Evolutionary conservation across 1,140 invertebrate genomes (phyloP).

Genomic region (Drosophila tani): DNA sequence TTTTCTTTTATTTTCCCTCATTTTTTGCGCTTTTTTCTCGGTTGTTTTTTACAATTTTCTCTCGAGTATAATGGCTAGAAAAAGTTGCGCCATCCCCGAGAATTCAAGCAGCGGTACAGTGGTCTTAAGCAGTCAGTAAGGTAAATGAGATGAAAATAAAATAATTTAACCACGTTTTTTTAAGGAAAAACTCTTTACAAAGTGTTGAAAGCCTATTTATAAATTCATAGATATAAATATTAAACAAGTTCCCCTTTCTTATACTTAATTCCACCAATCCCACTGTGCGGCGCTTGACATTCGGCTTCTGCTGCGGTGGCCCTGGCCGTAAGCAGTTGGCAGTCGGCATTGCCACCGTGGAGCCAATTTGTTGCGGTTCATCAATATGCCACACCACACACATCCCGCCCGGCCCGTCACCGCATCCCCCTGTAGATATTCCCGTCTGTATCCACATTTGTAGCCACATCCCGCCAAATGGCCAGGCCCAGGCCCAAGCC

Average conservation of each 20-base stretch:
- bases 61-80: conserved; percentile 71
- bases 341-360: conserved; percentile 54
- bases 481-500: conserved; percentile 2
- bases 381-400: conserved; percentile 78
- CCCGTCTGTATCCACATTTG: conserved; percentile 23
- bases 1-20: conserved; percentile 68
- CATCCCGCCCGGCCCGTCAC: conserved; percentile 20
- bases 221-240: no score
- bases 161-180: neutral
- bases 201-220: no score
- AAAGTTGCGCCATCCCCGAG: conserved; percentile 59
- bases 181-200: rapidly evolving
- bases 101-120: conserved; percentile 47
- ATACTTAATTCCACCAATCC: neutral
- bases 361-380: conserved; percentile 81
- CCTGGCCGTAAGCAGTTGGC: conserved; percentile 14
- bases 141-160: no score
- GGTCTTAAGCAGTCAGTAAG: neutral
- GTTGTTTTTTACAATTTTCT: conserved; percentile 73
- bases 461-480: conserved; percentile 35
- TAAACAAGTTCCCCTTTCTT: no score
- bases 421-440: conserved; percentile 8
- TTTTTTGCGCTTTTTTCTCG: conserved; percentile 47
- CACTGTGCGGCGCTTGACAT: conserved; percentile 56
- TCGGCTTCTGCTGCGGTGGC: conserved; percentile 27